A percentile compares a stretch with the other conserved stretches of the same genome.
phyloP scores from a whole-genome alignment of 2,888 invertebrate species.

The Willowsia nigromaculata region DNA sequence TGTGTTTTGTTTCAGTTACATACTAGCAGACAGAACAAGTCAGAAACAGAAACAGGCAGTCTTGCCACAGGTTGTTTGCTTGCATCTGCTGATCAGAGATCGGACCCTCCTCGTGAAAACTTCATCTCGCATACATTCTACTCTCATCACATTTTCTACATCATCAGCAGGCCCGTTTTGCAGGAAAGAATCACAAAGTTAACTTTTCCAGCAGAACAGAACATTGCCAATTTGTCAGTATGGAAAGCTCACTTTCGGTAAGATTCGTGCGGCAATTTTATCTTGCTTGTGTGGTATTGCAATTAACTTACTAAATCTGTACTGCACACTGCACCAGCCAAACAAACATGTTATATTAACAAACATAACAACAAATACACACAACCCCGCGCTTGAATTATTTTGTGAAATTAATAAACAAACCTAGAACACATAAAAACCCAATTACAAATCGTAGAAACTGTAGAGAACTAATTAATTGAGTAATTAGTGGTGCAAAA shows the following conservation, averaged over 20 bases:
- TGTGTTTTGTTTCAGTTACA: neutral
- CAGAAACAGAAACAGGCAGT: neutral
- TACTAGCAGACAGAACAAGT: neutral
- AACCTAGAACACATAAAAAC: too few species aligned
- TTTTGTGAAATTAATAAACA: too few species aligned
- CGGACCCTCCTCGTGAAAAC: neutral
- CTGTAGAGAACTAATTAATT: too few species aligned
- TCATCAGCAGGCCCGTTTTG: too few species aligned
- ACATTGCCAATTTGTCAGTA: too few species aligned
- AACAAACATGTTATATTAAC: neutral
- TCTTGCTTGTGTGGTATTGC: too few species aligned
- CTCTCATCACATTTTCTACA: neutral
- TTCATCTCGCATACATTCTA: neutral
- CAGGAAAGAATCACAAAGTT: too few species aligned
- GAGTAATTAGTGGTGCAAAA: too few species aligned
- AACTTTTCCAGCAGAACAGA: too few species aligned
- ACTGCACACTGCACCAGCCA: neutral
- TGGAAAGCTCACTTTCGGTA: constrained; percentile 27
- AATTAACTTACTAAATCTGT: neutral
- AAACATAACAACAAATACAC: too few species aligned
- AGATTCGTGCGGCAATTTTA: neutral
- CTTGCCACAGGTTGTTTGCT: constrained; percentile 18
- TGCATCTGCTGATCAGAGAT: neutral
- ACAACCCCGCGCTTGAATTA: too few species aligned
- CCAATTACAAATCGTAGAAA: too few species aligned